Percentiles rank a stretch among this genome's conserved stretches.
phyloP scores from a whole-genome alignment of 1,140 invertebrate genomes.

The Bombus cullumanus region DNA sequence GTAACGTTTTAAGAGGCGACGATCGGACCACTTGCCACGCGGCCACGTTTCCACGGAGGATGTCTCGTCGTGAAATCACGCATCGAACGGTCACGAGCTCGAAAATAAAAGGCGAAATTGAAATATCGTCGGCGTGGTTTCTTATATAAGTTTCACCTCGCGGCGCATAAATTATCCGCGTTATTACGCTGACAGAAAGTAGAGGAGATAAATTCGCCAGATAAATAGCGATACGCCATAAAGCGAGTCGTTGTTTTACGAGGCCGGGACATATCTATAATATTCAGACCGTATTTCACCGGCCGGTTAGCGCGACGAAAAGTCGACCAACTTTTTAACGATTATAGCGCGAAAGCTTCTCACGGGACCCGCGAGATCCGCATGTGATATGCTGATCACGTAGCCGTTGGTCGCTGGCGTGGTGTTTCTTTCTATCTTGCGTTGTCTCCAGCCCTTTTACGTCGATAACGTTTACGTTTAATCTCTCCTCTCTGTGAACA shows the following conservation, averaged over 20 bases:
- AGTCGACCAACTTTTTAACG: constrained; percentile 35
- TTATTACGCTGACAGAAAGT: constrained; percentile 38
- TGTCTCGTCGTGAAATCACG: not conserved
- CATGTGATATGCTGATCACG: constrained; percentile 29
- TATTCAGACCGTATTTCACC: constrained; percentile 28
- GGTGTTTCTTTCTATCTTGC: not conserved
- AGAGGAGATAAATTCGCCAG: constrained; percentile 32
- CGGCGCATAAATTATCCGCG: constrained; percentile 29
- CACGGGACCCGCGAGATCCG: not conserved
- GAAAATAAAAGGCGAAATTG: constrained; percentile 37
- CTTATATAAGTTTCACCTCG: constrained; percentile 18
- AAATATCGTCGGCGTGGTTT: constrained; percentile 18
- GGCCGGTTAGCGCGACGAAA: constrained; percentile 21
- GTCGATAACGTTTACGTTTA: not conserved
- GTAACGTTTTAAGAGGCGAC: constrained; percentile 14
- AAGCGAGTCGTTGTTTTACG: constrained; percentile 38
- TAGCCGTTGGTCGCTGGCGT: not conserved
- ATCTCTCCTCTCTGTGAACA: not conserved
- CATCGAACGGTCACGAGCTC: not conserved
- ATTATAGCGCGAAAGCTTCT: constrained; percentile 21
- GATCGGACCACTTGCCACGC: not conserved
- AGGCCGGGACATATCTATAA: not conserved
- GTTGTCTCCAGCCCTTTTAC: not conserved
- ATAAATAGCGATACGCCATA: constrained; percentile 41
- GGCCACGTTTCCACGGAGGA: not conserved